These are phyloP conservation scores for Pampus argenteus DNA, from an alignment of 2,797 vertebrate genomes.

Conservation along the genomic window DNA sequence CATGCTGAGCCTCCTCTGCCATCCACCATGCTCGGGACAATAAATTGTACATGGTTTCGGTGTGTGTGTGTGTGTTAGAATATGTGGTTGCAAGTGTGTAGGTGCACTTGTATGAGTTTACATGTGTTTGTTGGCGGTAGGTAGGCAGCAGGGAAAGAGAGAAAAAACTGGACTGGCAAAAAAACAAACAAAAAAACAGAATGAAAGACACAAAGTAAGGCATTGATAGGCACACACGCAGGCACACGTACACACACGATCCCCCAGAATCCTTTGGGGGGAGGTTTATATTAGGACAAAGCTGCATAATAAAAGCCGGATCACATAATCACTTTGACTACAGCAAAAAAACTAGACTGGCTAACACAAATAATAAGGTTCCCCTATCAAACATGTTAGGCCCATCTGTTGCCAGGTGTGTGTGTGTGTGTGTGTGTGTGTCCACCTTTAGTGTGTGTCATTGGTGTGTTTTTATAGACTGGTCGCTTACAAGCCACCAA, in stretches of 20 bases:
- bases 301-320: slow-evolving; percentile 80
- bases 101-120: slow-evolving; percentile 44
- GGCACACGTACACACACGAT: slow-evolving; percentile 41
- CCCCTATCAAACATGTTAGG: slow-evolving; percentile 71
- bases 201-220: slow-evolving; percentile 23
- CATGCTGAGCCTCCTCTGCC: slow-evolving; percentile 61
- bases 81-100: slow-evolving; percentile 44
- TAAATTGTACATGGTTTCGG: slow-evolving; percentile 47
- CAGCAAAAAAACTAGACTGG: slow-evolving; percentile 73
- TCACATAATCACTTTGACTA: slow-evolving; percentile 84
- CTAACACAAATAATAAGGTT: slow-evolving; percentile 82
- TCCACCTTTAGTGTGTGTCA: too few species aligned
- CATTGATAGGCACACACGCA: slow-evolving; percentile 3
- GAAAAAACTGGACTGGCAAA: slow-evolving; percentile 30
- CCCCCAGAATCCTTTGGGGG: slow-evolving; percentile 71
- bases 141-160: slow-evolving; percentile 20
- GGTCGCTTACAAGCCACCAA: slow-evolving; percentile 85
- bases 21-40: slow-evolving; percentile 53
- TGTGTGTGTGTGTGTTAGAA: slow-evolving; percentile 29
- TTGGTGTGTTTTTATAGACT: slow-evolving; percentile 87
- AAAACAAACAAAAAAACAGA: slow-evolving; percentile 26
- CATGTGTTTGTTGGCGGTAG: slow-evolving; percentile 41
- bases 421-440: slow-evolving; percentile 36
- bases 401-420: slow-evolving; percentile 69
- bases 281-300: slow-evolving; percentile 78